Evolutionary conservation across 1,140 invertebrate species (phyloP).

Genomic region (Macrotrachela quadricornifera): DNA sequence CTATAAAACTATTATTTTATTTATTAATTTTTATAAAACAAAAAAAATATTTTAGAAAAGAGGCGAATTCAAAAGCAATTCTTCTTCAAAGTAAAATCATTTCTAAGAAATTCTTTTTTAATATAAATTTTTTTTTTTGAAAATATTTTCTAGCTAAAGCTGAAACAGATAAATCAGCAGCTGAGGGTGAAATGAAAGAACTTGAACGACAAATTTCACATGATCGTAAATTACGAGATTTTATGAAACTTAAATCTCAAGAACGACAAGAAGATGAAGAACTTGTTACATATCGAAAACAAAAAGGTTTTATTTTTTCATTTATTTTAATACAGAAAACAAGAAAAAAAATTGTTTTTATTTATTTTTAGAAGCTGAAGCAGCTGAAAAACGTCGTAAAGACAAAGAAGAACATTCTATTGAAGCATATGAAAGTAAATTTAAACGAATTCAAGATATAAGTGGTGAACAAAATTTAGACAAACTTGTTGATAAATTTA

Average conservation of each 20-base stretch:
- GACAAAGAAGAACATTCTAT: slow-evolving; percentile 39
- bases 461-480: slow-evolving; percentile 52
- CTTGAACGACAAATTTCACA: slow-evolving; percentile 59
- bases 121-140: too few relatives aligned
- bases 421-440: slow-evolving; percentile 50
- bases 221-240: slow-evolving; percentile 58
- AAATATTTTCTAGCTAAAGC: slow-evolving; percentile 32
- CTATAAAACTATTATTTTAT: too few relatives aligned
- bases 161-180: slow-evolving; percentile 36
- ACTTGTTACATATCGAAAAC: slow-evolving; percentile 26
- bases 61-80: not conserved
- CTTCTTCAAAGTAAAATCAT: slow-evolving; percentile 15
- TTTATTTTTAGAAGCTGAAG: slow-evolving; percentile 16
- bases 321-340: not conserved
- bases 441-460: slow-evolving; percentile 44
- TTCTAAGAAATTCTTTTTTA: not conserved
- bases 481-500: slow-evolving; percentile 48
- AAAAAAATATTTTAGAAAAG: slow-evolving; percentile 34
- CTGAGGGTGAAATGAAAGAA: slow-evolving; percentile 55
- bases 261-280: slow-evolving; percentile 40
- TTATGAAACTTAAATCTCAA: slow-evolving; percentile 56
- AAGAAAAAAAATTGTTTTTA: not conserved
- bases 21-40: too few relatives aligned
- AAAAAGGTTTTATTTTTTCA: slow-evolving; percentile 16
- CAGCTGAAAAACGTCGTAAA: slow-evolving; percentile 23